Conservation (phyloP, 2,113 vertebrate genomes). For the Trichechus manatus region DNA sequence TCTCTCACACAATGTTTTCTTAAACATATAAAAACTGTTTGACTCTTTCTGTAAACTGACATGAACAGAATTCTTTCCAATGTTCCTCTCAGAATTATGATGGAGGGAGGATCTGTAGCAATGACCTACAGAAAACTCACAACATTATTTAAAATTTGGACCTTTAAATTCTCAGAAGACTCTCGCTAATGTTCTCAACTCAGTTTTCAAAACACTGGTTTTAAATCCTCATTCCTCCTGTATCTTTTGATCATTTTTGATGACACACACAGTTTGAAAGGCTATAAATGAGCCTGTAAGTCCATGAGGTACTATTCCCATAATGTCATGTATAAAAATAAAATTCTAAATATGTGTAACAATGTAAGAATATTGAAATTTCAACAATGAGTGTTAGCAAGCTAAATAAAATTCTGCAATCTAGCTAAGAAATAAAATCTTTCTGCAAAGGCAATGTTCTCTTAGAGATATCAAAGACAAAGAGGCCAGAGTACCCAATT, state of each 20-base stretch:
- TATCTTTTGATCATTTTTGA: not conserved
- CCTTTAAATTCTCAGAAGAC: conserved; percentile 3
- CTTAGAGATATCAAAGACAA: conserved; percentile 25
- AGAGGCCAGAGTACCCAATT: not conserved
- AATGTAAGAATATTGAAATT: not conserved
- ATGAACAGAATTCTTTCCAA: conserved; percentile 73
- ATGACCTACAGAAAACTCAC: conserved; percentile 70
- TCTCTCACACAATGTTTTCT: conserved; percentile 73
- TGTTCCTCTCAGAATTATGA: conserved; percentile 68
- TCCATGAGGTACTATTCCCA: not conserved
- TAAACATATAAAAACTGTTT: conserved; percentile 78
- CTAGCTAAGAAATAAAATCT: not conserved
- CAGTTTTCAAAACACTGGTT: not conserved
- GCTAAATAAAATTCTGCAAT: not conserved
- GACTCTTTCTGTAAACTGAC: conserved; percentile 68
- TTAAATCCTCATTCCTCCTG: not conserved
- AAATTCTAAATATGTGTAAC: conserved; percentile 1
- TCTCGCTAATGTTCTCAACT: not conserved
- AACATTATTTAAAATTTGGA: conserved; percentile 52
- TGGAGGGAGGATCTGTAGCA: not conserved
- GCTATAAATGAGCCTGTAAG: not conserved
- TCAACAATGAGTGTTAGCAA: not conserved
- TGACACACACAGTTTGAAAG: not conserved
- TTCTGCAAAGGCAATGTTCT: not conserved
- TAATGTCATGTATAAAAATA: conserved; percentile 28